These are phyloP conservation scores for Halichondria panicea DNA, from an alignment of 37 sponge, comb jelly and placozoan genomes.

Conservation along the genomic window DNA sequence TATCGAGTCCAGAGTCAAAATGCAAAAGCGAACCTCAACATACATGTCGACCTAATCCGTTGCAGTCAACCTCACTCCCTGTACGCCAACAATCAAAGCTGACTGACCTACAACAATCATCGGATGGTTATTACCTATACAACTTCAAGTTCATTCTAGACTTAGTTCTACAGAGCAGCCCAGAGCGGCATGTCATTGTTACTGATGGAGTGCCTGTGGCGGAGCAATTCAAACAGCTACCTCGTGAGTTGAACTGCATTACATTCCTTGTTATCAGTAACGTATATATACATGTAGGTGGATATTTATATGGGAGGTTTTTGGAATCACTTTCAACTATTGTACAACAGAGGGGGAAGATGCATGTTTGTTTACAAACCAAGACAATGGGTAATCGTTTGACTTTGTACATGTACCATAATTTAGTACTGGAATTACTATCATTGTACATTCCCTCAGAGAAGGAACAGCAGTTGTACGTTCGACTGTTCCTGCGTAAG, in stretches of 20 bases:
- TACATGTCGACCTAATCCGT: neutral
- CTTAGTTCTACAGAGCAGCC: slow-evolving; percentile 13
- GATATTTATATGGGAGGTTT: neutral
- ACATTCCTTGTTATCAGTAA: neutral
- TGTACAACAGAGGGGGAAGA: neutral
- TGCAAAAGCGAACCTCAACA: no score
- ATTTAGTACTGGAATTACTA: neutral
- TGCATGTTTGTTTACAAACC: neutral
- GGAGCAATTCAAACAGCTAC: slow-evolving; percentile 19
- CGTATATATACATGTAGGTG: neutral
- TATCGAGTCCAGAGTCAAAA: no score
- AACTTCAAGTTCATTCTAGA: slow-evolving; percentile 48
- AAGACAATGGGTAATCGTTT: neutral
- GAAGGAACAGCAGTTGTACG: slow-evolving; percentile 59
- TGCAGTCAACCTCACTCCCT: no score
- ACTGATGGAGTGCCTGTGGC: slow-evolving; percentile 1
- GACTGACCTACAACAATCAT: no score
- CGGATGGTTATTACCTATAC: slow-evolving; percentile 42
- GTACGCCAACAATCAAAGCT: no score
- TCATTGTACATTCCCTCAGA: slow-evolving; percentile 1
- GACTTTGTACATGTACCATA: neutral
- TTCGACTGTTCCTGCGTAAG: slow-evolving; percentile 70
- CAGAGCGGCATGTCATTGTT: slow-evolving; percentile 49
- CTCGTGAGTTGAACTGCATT: neutral
- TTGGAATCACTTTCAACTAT: neutral